Evolutionary conservation across 2,797 vertebrate species (phyloP).

Genomic region (Mormyrus proboscirostris): DNA sequence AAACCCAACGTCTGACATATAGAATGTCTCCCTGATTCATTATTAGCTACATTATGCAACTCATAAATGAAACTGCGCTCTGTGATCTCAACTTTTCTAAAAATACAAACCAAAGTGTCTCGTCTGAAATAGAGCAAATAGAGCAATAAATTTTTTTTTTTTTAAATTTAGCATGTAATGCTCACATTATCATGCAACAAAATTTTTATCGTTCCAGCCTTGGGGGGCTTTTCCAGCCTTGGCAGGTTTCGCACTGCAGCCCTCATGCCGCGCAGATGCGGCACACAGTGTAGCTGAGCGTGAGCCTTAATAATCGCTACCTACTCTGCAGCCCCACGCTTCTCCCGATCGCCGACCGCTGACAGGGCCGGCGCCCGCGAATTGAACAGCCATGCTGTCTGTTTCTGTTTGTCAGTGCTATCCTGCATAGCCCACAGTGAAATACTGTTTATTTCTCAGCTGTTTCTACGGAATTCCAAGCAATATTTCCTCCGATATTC

Average conservation of each 20-base stretch:
- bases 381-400: not conserved
- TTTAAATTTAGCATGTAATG: not conserved
- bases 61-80: not conserved
- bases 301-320: not conserved
- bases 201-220: not conserved
- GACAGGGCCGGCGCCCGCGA: not conserved
- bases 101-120: not conserved
- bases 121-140: not conserved
- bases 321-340: not conserved
- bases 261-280: not conserved
- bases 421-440: not conserved
- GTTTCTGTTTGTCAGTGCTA: not conserved
- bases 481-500: not conserved
- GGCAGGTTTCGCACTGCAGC: not conserved
- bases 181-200: not conserved
- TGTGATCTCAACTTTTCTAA: not conserved
- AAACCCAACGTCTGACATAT: not conserved
- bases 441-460: not conserved
- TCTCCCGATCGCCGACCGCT: not conserved
- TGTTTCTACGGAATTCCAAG: not conserved
- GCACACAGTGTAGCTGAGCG: not conserved
- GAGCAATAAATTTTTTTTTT: not conserved
- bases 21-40: not conserved
- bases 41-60: slow-evolving; percentile 1
- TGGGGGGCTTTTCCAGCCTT: not conserved